Percentiles rank a stretch among this genome's conserved stretches.
These are phyloP conservation scores for Grallaria varia DNA, from an alignment of 2,113 vertebrate genomes.

Conservation along the genomic window DNA sequence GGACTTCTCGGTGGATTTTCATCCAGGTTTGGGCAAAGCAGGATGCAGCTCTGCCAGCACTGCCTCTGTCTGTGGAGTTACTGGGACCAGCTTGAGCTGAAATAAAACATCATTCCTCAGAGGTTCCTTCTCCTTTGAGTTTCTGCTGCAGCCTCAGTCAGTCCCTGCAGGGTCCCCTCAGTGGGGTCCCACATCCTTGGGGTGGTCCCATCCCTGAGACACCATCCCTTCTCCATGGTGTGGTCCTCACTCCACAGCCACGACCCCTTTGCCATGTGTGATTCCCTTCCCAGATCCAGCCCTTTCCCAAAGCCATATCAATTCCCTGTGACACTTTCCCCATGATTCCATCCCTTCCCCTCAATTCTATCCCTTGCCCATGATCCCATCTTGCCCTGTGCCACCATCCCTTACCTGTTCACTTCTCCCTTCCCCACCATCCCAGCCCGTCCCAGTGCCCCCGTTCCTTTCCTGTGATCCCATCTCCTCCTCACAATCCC, in stretches of 20 bases:
- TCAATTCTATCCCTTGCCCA: not conserved
- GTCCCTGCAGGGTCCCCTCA: rapidly evolving
- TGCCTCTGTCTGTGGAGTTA: not conserved
- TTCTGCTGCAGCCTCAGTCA: rapidly evolving
- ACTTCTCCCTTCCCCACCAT: not conserved
- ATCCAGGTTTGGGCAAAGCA: not conserved
- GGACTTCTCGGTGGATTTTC: not conserved
- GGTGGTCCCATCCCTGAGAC: not conserved
- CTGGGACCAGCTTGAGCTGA: not conserved
- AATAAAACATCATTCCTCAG: not conserved
- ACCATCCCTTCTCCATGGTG: rapidly evolving
- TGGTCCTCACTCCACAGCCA: rapidly evolving
- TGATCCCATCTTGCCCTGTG: not conserved
- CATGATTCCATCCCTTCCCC: not conserved
- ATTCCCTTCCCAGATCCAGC: not conserved
- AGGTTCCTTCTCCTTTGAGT: not conserved
- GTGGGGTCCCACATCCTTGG: rapidly evolving
- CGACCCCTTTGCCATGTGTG: not conserved
- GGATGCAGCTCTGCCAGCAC: not conserved
- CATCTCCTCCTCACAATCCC: not conserved
- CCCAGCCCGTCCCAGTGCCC: not conserved
- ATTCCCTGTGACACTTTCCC: not conserved
- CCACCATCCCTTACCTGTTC: not conserved
- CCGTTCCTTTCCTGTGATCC: not conserved
- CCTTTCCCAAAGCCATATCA: not conserved